Evolutionary conservation across 2,797 vertebrate genomes (phyloP).

Genomic region (Argya squamiceps): DNA sequence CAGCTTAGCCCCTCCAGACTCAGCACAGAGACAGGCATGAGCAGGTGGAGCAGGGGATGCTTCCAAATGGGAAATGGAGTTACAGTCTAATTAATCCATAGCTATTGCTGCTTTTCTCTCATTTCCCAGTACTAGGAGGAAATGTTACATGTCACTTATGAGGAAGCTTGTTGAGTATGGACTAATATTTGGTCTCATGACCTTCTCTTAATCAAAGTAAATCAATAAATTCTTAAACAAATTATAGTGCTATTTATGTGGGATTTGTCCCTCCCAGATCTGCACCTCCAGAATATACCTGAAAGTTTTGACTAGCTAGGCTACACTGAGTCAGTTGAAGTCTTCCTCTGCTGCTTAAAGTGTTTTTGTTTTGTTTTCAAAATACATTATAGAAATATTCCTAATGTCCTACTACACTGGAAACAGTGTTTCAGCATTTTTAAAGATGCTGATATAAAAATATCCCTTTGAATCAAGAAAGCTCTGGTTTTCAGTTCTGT

Average conservation of each 20-base stretch:
- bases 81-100: background rate
- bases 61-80: background rate
- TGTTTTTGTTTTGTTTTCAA: background rate
- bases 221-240: background rate
- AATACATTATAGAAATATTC: background rate
- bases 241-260: background rate
- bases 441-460: background rate
- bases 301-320: background rate
- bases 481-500: background rate
- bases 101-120: background rate
- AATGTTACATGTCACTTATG: background rate
- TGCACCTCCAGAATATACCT: background rate
- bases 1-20: background rate
- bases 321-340: background rate
- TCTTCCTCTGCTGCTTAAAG: background rate
- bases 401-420: background rate
- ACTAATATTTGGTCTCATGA: background rate
- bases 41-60: fast-evolving
- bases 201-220: background rate
- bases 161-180: background rate
- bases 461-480: background rate
- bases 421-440: background rate
- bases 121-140: background rate
- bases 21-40: background rate
- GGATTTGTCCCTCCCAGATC: background rate